Conservation (phyloP, 2,888 invertebrate species). For the Hipparchia sbordonii region DNA sequence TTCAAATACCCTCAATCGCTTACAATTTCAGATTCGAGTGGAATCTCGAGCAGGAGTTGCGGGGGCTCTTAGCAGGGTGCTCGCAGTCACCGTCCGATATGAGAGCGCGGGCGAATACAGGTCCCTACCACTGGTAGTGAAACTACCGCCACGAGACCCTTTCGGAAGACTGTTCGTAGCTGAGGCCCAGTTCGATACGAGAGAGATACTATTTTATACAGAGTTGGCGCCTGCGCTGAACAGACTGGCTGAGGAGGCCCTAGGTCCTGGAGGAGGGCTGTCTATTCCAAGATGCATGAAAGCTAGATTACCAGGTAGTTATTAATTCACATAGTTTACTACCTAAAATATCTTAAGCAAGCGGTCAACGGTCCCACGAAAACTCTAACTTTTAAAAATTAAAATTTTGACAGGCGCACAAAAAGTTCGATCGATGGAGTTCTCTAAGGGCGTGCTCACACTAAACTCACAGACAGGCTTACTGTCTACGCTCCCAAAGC, state of each 20-base stretch:
- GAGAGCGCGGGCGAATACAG: conserved; percentile 64
- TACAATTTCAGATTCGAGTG: conserved; percentile 59
- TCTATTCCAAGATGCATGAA: conserved; percentile 86
- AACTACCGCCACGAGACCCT: conserved; percentile 90
- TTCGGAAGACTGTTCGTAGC: conserved; percentile 91
- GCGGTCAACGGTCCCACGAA: too few species aligned
- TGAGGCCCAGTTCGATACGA: conserved; percentile 91
- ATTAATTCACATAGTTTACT: not conserved
- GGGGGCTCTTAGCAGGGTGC: conserved; percentile 89
- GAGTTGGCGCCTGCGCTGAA: conserved; percentile 89
- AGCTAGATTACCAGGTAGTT: conserved; percentile 83
- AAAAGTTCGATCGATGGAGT: too few species aligned
- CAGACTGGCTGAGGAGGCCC: conserved; percentile 84
- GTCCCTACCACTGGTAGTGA: conserved; percentile 85
- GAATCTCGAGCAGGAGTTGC: conserved; percentile 85
- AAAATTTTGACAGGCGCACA: too few species aligned
- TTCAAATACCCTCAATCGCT: not conserved
- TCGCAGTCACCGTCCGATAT: conserved; percentile 89
- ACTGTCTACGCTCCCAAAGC: too few species aligned
- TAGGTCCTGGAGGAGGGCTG: conserved; percentile 67
- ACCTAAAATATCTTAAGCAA: too few species aligned
- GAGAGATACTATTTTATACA: conserved; percentile 92
- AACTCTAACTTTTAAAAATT: too few species aligned
- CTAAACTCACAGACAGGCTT: too few species aligned
- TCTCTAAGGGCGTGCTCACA: too few species aligned